These are phyloP conservation scores for Stichodactyla mertensii DNA, from an alignment of 64 coral and sea anemone species.

Conservation along the genomic window DNA sequence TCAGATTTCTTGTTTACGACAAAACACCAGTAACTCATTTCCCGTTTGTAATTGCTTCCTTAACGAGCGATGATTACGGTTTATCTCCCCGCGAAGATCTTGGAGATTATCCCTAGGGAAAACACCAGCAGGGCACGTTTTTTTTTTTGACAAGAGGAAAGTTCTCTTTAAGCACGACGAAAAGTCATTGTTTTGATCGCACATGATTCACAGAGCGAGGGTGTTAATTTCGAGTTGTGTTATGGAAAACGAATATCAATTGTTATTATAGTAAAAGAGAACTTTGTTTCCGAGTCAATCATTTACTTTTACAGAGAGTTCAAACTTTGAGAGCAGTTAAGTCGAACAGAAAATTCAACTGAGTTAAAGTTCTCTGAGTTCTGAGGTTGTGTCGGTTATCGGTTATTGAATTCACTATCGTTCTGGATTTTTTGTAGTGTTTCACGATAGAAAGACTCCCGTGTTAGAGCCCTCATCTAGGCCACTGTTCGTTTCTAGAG, in stretches of 20 bases:
- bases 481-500: too few species aligned
- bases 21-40: background rate
- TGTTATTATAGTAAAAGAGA: background rate
- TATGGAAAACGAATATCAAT: background rate
- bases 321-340: too few species aligned
- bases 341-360: too few species aligned
- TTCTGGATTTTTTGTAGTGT: too few species aligned
- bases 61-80: background rate
- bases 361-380: too few species aligned
- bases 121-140: constrained; percentile 9
- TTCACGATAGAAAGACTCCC: too few species aligned
- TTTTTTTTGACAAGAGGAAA: background rate
- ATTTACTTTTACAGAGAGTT: background rate
- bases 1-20: constrained; percentile 1
- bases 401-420: too few species aligned
- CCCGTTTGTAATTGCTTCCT: constrained; percentile 3
- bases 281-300: background rate
- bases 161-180: background rate
- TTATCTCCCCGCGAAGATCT: background rate
- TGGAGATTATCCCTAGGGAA: background rate
- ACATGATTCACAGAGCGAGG: background rate
- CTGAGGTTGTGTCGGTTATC: too few species aligned
- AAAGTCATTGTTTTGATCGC: background rate
- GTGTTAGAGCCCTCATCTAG: too few species aligned
- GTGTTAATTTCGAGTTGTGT: background rate